Conservation (phyloP, 2,797 vertebrate species). For the Lacerta agilis region DNA sequence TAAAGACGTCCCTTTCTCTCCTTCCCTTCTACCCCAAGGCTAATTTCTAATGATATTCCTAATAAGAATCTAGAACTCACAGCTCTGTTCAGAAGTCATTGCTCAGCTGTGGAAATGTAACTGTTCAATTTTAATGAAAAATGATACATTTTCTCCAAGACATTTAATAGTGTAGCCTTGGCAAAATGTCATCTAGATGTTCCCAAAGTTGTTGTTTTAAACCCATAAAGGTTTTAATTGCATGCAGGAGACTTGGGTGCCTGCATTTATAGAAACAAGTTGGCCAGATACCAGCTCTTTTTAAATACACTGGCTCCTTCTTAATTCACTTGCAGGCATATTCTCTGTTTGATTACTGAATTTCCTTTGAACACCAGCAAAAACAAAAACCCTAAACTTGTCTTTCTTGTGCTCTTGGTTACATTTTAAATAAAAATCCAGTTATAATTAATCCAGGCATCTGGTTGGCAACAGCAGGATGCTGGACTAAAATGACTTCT, state of each 20-base stretch:
- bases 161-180: conserved; percentile 53
- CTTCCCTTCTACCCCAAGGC: conserved; percentile 45
- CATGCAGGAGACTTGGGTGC: conserved; percentile 37
- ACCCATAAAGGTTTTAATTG: conserved; percentile 61
- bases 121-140: conserved; percentile 64
- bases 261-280: conserved; percentile 55
- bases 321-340: conserved; percentile 5
- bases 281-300: conserved; percentile 41
- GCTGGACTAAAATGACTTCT: no score
- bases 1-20: conserved; percentile 8
- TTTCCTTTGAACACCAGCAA: background rate
- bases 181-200: conserved; percentile 68
- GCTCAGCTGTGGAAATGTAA: conserved; percentile 51
- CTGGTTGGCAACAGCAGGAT: background rate
- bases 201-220: conserved; percentile 53
- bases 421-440: background rate
- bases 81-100: conserved; percentile 60
- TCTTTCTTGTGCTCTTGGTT: background rate
- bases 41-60: conserved; percentile 59
- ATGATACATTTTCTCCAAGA: conserved; percentile 45
- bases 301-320: conserved; percentile 2
- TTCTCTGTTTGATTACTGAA: background rate
- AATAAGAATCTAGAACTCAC: conserved; percentile 60
- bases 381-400: background rate
- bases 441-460: background rate